phyloP scores from a whole-genome alignment of 53 echinoderm and acorn worm genomes.

The Holothuria leucospilota region DNA sequence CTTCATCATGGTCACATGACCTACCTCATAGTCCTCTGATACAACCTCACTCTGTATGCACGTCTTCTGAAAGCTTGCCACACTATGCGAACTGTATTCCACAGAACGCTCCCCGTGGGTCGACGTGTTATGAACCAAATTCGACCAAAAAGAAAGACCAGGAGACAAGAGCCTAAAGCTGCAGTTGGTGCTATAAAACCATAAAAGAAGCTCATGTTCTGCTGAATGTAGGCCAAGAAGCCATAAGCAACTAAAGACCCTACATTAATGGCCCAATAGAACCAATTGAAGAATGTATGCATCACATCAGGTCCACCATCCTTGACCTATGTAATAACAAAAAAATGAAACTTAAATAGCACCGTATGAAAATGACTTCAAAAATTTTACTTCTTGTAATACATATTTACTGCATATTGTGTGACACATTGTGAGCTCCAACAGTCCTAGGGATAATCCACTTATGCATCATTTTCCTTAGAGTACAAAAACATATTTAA shows the following conservation, averaged over 20 bases:
- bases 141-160: constrained; percentile 72
- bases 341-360: neutral
- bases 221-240: constrained; percentile 77
- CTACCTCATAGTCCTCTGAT: constrained; percentile 59
- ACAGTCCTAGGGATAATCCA: too few relatives aligned
- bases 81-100: constrained; percentile 84
- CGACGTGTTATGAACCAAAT: constrained; percentile 74
- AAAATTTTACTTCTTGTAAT: too few relatives aligned
- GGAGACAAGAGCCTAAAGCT: constrained; percentile 54
- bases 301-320: constrained; percentile 86
- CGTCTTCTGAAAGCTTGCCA: constrained; percentile 73
- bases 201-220: constrained; percentile 78
- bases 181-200: constrained; percentile 71
- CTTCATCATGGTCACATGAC: neutral
- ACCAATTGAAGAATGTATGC: constrained; percentile 97
- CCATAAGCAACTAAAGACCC: constrained; percentile 77
- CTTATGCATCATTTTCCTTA: too few relatives aligned
- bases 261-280: constrained; percentile 96
- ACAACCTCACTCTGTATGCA: constrained; percentile 32
- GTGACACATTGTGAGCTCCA: too few relatives aligned
- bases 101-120: constrained; percentile 87
- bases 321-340: constrained; percentile 70
- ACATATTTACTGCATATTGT: too few relatives aligned
- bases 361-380: too few relatives aligned
- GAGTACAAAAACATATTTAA: too few relatives aligned